Evolutionary conservation across 2,797 vertebrate genomes (phyloP).

Genomic region (Lycodopsis pacificus): DNA sequence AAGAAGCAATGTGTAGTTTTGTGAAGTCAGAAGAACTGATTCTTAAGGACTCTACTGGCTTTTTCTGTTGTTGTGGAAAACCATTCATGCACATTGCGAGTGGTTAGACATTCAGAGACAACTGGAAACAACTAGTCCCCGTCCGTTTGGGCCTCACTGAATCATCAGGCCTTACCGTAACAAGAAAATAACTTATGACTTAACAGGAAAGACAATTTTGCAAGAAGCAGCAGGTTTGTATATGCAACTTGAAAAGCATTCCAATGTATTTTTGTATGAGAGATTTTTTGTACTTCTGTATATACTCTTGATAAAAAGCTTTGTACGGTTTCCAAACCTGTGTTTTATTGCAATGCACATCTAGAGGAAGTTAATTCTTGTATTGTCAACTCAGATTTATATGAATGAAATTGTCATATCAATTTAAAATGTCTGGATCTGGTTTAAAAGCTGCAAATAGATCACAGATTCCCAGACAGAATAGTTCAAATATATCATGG

Average conservation of each 20-base stretch:
- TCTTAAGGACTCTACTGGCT: neutral
- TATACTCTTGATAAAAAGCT: neutral
- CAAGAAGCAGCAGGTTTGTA: conserved; percentile 26
- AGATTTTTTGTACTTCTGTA: neutral
- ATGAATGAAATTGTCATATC: neutral
- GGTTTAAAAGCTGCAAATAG: conserved; percentile 2
- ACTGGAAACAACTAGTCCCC: neutral
- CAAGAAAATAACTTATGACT: conserved; percentile 12
- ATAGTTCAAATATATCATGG: neutral
- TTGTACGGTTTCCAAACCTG: conserved; percentile 10
- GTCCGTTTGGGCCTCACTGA: neutral
- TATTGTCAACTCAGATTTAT: neutral
- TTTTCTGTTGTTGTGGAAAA: neutral
- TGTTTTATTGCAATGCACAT: conserved; percentile 6
- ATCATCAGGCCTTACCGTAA: conserved; percentile 6
- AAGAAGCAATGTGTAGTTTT: conserved; percentile 77
- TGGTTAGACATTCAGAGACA: neutral
- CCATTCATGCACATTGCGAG: neutral
- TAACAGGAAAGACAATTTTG: conserved; percentile 52
- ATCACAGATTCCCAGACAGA: neutral
- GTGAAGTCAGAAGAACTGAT: conserved; percentile 55
- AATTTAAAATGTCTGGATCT: neutral
- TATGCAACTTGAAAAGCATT: conserved; percentile 2
- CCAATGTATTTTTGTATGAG: neutral
- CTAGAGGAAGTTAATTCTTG: neutral